Conservation (phyloP, 2,888 invertebrate genomes). For the Gastrophysa polygoni region DNA sequence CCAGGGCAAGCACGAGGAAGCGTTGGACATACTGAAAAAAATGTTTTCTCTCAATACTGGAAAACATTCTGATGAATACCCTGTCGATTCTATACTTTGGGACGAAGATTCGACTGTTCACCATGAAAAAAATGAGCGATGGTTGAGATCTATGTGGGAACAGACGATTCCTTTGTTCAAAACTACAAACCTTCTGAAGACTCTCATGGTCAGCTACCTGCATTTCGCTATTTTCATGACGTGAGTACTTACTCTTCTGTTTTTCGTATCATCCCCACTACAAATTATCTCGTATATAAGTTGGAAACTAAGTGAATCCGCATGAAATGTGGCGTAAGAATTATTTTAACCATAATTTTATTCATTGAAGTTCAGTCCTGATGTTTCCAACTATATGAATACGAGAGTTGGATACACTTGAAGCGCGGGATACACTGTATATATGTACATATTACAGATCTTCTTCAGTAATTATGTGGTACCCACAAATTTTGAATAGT, state of each 20-base stretch:
- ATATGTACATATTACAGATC: slow-evolving; percentile 53
- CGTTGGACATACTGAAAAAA: slow-evolving; percentile 48
- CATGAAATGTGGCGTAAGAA: no score
- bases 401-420: no score
- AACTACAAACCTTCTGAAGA: slow-evolving; percentile 49
- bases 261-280: no score
- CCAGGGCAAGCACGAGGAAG: slow-evolving; percentile 49
- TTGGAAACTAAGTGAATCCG: no score
- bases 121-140: slow-evolving; percentile 35
- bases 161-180: slow-evolving; percentile 55
- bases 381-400: no score
- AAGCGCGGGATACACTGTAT: neutral
- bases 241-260: no score
- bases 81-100: slow-evolving; percentile 49
- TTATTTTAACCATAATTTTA: no score
- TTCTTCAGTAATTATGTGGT: slow-evolving; percentile 66
- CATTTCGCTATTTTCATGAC: slow-evolving; percentile 57
- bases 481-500: slow-evolving; percentile 65
- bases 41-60: slow-evolving; percentile 53
- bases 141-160: slow-evolving; percentile 52
- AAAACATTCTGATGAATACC: slow-evolving; percentile 47
- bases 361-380: no score
- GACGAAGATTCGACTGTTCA: slow-evolving; percentile 42
- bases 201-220: slow-evolving; percentile 53
- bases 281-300: no score